Evolutionary conservation across 1,140 invertebrate species (phyloP).

Genomic region (Ruditapes philippinarum): DNA sequence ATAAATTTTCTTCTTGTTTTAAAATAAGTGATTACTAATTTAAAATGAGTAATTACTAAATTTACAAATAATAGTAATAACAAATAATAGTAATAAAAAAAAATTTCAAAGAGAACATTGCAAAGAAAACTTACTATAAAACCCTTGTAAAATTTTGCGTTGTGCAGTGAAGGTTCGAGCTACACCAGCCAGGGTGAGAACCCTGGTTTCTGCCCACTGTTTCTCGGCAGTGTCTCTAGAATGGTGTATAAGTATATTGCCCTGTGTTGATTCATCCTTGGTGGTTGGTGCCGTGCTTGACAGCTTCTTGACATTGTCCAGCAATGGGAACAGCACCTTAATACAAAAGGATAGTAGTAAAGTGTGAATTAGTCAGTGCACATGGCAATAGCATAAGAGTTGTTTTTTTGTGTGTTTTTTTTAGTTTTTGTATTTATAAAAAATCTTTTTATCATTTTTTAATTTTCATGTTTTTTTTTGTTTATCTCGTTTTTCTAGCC

Average conservation of each 20-base stretch:
- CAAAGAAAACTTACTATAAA: constrained; percentile 42
- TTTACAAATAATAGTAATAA: too few relatives aligned
- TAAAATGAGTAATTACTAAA: too few relatives aligned
- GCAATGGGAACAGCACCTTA: constrained; percentile 96
- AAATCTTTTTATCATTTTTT: too few relatives aligned
- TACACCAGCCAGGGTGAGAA: constrained; percentile 92
- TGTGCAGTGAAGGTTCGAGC: constrained; percentile 96
- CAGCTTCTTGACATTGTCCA: constrained; percentile 96
- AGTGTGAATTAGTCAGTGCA: neutral
- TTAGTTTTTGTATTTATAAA: too few relatives aligned
- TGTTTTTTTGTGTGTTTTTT: too few relatives aligned
- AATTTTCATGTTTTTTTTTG: too few relatives aligned
- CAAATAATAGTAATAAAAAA: too few relatives aligned
- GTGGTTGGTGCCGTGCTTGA: constrained; percentile 97
- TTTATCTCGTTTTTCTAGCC: too few relatives aligned
- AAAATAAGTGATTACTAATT: too few relatives aligned
- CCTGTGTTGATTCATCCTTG: constrained; percentile 92
- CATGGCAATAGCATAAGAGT: too few relatives aligned
- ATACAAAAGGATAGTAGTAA: neutral
- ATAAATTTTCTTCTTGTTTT: too few relatives aligned
- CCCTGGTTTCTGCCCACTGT: constrained; percentile 99
- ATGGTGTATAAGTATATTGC: constrained; percentile 99
- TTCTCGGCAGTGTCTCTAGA: constrained; percentile 99
- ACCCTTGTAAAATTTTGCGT: constrained; percentile 91
- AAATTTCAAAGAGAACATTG: too few relatives aligned